A percentile compares a stretch with the other conserved stretches of the same genome.
phyloP scores from a whole-genome alignment of 2,113 vertebrate genomes.

The Ranitomeya variabilis region DNA sequence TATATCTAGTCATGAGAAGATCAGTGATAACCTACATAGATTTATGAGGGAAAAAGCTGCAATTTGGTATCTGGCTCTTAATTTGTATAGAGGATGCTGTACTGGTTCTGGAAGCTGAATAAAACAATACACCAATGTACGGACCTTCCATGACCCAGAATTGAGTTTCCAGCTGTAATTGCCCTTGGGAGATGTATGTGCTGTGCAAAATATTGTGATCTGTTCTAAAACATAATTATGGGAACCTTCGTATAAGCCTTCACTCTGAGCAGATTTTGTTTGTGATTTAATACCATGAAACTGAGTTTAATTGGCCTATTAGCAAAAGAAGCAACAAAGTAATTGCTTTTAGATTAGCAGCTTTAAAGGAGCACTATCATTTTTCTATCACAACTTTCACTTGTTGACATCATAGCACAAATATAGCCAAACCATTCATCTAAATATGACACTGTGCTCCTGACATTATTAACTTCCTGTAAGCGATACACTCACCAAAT shows the following conservation, averaged over 20 bases:
- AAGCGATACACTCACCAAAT: too few species aligned
- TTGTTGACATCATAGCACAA: neutral
- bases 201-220: slow-evolving; percentile 22
- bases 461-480: neutral
- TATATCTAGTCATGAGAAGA: too few species aligned
- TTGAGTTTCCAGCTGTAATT: neutral
- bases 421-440: neutral
- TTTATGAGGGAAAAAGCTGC: neutral
- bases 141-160: neutral
- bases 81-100: neutral
- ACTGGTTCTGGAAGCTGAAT: neutral
- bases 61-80: neutral
- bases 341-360: slow-evolving; percentile 34
- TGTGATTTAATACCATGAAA: slow-evolving; percentile 35
- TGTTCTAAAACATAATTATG: slow-evolving; percentile 20
- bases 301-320: slow-evolving; percentile 38
- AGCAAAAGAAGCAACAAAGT: slow-evolving; percentile 37
- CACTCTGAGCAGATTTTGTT: slow-evolving; percentile 32
- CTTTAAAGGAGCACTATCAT: slow-evolving; percentile 8
- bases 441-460: neutral
- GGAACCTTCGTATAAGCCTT: slow-evolving; percentile 19
- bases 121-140: neutral
- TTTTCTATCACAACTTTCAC: slow-evolving; percentile 2
- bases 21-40: neutral
- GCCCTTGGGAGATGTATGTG: slow-evolving; percentile 21